phyloP scores from a whole-genome alignment of 2,113 vertebrate genomes.

The Proteles cristata region DNA sequence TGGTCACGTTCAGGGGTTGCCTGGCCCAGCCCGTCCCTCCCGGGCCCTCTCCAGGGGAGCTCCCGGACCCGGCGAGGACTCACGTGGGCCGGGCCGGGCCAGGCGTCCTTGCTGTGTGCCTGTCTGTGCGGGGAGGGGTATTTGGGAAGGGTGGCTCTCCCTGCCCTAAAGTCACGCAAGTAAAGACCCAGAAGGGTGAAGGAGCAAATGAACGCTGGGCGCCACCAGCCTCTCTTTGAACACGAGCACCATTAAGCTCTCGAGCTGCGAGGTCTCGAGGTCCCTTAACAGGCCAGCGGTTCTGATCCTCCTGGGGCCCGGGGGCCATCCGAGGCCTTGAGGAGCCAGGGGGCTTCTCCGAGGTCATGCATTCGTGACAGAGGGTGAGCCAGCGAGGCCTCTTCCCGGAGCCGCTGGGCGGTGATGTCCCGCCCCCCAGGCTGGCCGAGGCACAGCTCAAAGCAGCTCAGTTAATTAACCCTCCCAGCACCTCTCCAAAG shows the following conservation, averaged over 20 bases:
- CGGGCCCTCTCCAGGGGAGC: rapidly evolving
- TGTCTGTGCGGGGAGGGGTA: rapidly evolving
- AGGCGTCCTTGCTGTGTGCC: rapidly evolving
- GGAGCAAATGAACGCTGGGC: background rate
- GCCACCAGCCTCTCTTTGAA: background rate
- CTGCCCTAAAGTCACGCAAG: background rate
- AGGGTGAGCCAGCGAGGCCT: background rate
- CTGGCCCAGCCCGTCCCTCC: background rate
- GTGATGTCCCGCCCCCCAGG: background rate
- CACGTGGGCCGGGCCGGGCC: no score
- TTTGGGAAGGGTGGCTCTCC: background rate
- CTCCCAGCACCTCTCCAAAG: conserved; percentile 69
- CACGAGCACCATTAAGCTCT: background rate
- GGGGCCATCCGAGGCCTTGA: rapidly evolving
- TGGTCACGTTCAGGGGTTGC: background rate
- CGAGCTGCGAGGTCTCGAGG: background rate
- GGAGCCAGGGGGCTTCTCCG: rapidly evolving
- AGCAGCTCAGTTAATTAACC: conserved; percentile 73
- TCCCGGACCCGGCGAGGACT: background rate
- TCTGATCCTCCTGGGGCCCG: background rate
- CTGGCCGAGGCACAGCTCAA: background rate
- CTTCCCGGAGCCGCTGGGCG: background rate
- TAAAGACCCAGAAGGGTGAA: background rate
- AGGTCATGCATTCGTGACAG: background rate
- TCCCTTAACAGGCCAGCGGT: background rate